A percentile compares a stretch with the other conserved stretches of the same genome.
Evolutionary conservation across 2,797 vertebrate species (phyloP).

Genomic region (Halcyon leucocephala): DNA sequence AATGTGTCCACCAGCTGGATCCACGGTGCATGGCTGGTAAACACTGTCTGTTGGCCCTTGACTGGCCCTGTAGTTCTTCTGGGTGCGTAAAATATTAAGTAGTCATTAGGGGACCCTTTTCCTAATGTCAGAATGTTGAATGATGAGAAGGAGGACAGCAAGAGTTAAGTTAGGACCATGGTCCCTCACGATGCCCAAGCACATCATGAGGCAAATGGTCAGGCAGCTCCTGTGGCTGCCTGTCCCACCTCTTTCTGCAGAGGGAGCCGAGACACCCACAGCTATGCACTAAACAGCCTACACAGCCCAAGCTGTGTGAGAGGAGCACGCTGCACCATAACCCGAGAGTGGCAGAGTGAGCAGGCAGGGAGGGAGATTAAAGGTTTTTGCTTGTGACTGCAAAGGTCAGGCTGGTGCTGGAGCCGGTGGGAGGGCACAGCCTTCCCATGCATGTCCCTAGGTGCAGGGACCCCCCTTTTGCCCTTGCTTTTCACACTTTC

Average conservation of each 20-base stretch:
- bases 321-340: neutral
- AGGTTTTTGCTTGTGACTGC: neutral
- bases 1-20: neutral
- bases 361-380: neutral
- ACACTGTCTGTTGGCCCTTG: neutral
- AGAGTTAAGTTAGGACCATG: neutral
- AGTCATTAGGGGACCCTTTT: neutral
- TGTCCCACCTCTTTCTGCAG: neutral
- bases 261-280: neutral
- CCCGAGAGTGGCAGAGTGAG: accelerated
- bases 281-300: accelerated
- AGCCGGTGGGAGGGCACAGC: neutral
- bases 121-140: neutral
- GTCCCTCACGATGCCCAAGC: neutral
- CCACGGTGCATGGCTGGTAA: accelerated
- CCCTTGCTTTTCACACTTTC: neutral
- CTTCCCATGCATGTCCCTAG: neutral
- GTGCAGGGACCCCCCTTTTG: neutral
- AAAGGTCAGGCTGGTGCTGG: neutral
- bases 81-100: neutral
- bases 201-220: neutral
- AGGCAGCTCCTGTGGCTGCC: neutral
- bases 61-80: neutral
- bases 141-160: neutral
- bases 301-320: neutral